phyloP scores from a whole-genome alignment of 2,113 vertebrate species.

The Pelusios castaneus region DNA sequence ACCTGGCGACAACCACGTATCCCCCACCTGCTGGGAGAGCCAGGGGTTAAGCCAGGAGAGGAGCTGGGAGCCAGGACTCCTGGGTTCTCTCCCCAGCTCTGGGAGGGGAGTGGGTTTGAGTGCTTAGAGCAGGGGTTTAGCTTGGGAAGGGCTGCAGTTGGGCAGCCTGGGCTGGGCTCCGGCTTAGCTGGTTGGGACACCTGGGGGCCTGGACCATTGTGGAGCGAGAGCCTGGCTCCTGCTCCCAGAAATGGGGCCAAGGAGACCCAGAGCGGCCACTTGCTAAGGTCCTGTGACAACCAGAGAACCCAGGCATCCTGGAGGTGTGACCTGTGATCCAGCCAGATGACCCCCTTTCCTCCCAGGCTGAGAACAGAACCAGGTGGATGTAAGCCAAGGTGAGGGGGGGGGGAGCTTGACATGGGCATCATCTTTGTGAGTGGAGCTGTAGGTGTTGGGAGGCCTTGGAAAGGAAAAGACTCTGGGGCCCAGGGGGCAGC shows the following conservation, averaged over 20 bases:
- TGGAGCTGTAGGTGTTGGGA: neutral
- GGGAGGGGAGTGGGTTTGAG: neutral
- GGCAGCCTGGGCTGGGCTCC: no score
- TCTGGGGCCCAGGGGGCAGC: no score
- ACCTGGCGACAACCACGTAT: no score
- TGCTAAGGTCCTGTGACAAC: neutral
- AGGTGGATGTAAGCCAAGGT: neutral
- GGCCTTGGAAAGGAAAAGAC: neutral
- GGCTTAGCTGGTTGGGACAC: no score
- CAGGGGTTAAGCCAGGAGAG: neutral
- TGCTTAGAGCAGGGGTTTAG: neutral
- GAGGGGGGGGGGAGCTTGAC: neutral
- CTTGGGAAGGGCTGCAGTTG: no score
- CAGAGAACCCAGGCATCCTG: neutral
- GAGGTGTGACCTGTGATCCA: neutral
- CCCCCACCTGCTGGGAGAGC: no score
- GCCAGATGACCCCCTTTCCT: no score
- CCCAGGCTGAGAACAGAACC: neutral
- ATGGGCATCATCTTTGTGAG: neutral
- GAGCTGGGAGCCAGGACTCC: neutral
- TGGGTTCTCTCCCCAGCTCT: no score
- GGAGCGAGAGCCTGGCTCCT: no score
- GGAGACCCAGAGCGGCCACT: no score
- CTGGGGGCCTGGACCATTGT: no score
- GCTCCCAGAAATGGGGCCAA: neutral